These are phyloP conservation scores for Nephrotoma appendiculata DNA, from an alignment of 2,888 invertebrate genomes.

Conservation along the genomic window DNA sequence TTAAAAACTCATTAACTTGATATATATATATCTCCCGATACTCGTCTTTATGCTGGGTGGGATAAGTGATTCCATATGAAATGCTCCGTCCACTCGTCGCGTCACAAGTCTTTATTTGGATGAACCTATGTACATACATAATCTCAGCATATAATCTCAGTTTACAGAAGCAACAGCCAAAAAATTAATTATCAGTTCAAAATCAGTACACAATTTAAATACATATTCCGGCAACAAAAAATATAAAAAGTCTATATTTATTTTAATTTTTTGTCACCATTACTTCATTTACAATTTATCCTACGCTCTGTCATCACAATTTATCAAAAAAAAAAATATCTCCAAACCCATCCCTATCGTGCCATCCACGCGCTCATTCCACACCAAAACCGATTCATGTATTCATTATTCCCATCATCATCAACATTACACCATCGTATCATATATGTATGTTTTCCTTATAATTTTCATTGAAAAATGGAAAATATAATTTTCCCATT, in stretches of 20 bases:
- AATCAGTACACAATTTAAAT: neutral
- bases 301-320: neutral
- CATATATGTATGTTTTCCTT: neutral
- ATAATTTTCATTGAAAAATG: neutral
- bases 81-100: no score
- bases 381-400: neutral
- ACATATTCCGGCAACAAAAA: neutral
- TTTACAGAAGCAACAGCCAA: neutral
- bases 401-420: neutral
- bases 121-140: no score
- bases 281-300: neutral
- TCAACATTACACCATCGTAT: neutral
- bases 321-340: neutral
- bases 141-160: neutral
- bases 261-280: neutral
- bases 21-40: neutral
- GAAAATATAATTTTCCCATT: neutral
- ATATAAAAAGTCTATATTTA: neutral
- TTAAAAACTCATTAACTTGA: neutral
- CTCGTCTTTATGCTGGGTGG: no score
- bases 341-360: neutral
- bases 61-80: no score
- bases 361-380: neutral
- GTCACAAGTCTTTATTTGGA: no score
- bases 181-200: neutral